phyloP scores from a whole-genome alignment of 2,888 invertebrate species.

The Rhopalosiphum nymphaeae region DNA sequence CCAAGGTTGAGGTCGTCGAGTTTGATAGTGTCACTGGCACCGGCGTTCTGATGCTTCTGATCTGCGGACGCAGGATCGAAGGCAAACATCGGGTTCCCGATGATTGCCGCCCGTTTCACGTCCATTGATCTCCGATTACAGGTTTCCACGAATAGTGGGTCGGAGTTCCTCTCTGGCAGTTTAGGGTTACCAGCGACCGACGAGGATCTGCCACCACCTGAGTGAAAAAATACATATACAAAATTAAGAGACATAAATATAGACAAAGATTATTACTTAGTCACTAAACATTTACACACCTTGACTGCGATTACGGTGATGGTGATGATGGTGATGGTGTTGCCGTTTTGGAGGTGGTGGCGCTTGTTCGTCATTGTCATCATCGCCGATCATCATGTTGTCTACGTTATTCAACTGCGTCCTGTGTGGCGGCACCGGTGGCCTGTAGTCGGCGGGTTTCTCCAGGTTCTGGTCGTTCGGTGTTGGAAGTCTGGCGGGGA shows the following conservation, averaged over 20 bases:
- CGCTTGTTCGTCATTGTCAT: conserved; percentile 66
- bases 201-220: conserved; percentile 47
- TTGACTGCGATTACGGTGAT: conserved; percentile 64
- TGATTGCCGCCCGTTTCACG: conserved; percentile 67
- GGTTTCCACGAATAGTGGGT: conserved; percentile 69
- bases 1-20: conserved; percentile 85
- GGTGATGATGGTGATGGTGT: conserved; percentile 66
- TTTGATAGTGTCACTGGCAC: conserved; percentile 75
- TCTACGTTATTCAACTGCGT: conserved; percentile 68
- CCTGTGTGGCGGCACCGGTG: conserved; percentile 90
- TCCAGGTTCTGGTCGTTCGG: conserved; percentile 53
- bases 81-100: conserved; percentile 81
- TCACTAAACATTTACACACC: not conserved
- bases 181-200: not conserved
- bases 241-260: not conserved
- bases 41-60: conserved; percentile 28
- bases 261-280: not conserved
- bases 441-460: conserved; percentile 78
- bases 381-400: not conserved
- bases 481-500: conserved; percentile 34
- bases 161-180: conserved; percentile 67
- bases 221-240: not conserved
- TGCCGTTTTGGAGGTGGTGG: conserved; percentile 65
- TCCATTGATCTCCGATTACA: conserved; percentile 65
- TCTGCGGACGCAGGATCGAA: conserved; percentile 68